Evolutionary conservation across 2,797 vertebrate species (phyloP), one percentile per base, ranked within the genome.

Genomic region (Eospalax fontanierii): DNA sequence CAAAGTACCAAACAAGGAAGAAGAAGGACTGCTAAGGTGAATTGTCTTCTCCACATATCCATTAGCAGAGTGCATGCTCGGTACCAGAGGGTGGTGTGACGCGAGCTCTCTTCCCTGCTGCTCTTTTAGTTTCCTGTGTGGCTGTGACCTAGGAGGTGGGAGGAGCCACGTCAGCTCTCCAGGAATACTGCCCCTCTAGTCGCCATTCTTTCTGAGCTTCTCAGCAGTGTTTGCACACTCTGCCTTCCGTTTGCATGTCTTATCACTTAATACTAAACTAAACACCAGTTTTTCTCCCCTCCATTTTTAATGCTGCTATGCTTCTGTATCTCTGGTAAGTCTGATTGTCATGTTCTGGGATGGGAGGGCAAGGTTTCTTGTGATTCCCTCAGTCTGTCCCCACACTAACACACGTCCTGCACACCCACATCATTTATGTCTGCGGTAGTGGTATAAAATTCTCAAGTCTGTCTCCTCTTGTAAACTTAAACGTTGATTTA

Each of bases 21-120:
- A 98, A 99, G 99, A 98, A 99, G 99, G 98, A 99, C 98, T 96
- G 98, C 98, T 98, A 99, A 99, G 99, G 99, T 99, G 99, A 99
- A 98, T 96, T 95, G 87, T 91, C 86, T 98, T 98, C 80, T 98
- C 98, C 91, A 87, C 97, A 65, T 97, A 83, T 95, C 93, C 96
- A 63, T 94, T 97, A 89, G 86, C 97, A 87, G 97, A 97, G 93
- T 96, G 98, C 97, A 98, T 98, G 98, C 79, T 91, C 95, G 92
- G 75, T 98, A 93, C 95, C 40, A 87, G 40, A 98, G 98, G 92
- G 96, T 97, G 97, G 95, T 90, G 85, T 97, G 94, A 97, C 68
- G 81, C 89, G 59, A 95, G 86, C 59, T 92, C 95, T 96, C 87
- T 95, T 95, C 96, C 87, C 85, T 89, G 40, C 97, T 92, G 91